phyloP scores from a whole-genome alignment of 2,113 vertebrate species.

The Phyllostomus discolor region DNA sequence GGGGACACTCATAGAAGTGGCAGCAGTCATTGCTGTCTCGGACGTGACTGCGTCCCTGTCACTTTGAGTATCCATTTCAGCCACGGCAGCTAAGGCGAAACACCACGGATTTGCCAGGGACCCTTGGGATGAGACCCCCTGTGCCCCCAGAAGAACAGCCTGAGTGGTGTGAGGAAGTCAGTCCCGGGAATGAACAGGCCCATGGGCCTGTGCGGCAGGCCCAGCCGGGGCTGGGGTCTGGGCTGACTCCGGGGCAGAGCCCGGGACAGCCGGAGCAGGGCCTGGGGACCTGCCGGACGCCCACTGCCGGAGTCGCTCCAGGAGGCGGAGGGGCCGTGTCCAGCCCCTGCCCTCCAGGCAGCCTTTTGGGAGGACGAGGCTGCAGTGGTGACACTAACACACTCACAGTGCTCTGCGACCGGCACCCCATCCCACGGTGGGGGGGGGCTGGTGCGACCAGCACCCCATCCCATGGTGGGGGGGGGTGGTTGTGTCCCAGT shows the following conservation, averaged over 20 bases:
- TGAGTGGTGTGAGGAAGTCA: not conserved
- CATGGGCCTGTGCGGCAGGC: not conserved
- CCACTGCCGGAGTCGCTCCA: rapidly evolving
- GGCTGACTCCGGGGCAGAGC: too few species aligned
- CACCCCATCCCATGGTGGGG: too few species aligned
- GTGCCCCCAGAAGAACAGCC: too few species aligned
- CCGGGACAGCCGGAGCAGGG: not conserved
- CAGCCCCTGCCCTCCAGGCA: rapidly evolving
- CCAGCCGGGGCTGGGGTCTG: not conserved
- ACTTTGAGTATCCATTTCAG: not conserved
- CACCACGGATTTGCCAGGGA: not conserved
- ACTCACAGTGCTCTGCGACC: too few species aligned
- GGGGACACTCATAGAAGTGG: not conserved
- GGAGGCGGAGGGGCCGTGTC: too few species aligned
- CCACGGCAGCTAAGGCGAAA: not conserved
- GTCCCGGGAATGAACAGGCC: not conserved
- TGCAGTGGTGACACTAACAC: rapidly evolving
- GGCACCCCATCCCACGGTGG: too few species aligned
- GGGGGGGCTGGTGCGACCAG: too few species aligned
- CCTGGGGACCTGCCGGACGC: not conserved
- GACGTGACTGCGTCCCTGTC: too few species aligned
- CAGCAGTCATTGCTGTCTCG: not conserved
- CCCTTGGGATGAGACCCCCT: too few species aligned
- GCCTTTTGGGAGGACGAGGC: not conserved
- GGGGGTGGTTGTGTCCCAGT: too few species aligned